phyloP scores from a whole-genome alignment of 1,140 invertebrate species.

The Bombus sibiricus region DNA sequence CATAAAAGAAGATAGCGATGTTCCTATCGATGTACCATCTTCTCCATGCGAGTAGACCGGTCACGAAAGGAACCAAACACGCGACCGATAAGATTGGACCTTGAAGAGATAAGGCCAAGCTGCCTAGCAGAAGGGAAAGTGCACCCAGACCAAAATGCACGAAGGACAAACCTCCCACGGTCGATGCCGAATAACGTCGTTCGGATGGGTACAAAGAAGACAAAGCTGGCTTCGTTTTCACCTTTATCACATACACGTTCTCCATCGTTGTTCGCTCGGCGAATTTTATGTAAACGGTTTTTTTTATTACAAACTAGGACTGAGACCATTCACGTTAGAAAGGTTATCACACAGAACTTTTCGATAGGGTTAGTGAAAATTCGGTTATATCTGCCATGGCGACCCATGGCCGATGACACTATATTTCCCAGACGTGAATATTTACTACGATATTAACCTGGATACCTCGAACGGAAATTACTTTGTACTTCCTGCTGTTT shows the following conservation, averaged over 20 bases:
- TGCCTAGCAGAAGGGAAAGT: constrained; percentile 83
- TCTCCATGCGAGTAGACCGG: constrained; percentile 85
- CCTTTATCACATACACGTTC: constrained; percentile 86
- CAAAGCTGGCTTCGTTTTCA: constrained; percentile 84
- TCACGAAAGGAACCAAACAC: constrained; percentile 82
- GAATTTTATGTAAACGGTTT: not conserved
- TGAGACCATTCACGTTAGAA: not conserved
- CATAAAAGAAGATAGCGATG: constrained; percentile 85
- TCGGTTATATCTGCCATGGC: not conserved
- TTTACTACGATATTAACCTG: not conserved
- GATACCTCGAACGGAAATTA: constrained; percentile 42
- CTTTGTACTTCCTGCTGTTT: constrained; percentile 42
- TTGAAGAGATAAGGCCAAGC: constrained; percentile 79
- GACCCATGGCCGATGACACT: not conserved
- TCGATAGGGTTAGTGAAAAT: not conserved
- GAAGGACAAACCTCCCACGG: constrained; percentile 85
- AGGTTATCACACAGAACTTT: not conserved
- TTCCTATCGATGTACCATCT: constrained; percentile 87
- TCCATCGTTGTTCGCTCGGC: constrained; percentile 81
- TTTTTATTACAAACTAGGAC: not conserved
- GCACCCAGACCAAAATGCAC: constrained; percentile 84
- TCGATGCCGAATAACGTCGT: constrained; percentile 86
- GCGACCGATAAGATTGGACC: constrained; percentile 82
- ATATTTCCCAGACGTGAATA: too few relatives aligned
- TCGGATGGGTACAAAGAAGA: constrained; percentile 85